phyloP scores from a whole-genome alignment of 2,113 vertebrate genomes.

The Eleginops maclovinus region DNA sequence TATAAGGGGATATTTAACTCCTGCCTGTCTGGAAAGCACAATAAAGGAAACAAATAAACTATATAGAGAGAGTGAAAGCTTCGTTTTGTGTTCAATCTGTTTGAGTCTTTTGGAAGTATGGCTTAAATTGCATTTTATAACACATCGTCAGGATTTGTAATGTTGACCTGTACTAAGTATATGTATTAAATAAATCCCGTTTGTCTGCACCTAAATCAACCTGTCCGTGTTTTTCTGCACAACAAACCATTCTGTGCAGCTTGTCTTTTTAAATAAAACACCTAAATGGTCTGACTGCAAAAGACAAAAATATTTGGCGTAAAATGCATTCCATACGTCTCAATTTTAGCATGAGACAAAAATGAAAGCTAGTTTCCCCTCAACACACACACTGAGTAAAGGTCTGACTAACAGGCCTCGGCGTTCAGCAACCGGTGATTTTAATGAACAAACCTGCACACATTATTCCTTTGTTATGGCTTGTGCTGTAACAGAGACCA shows the following conservation, averaged over 20 bases:
- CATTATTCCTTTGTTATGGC: conserved; percentile 33
- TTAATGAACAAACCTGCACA: conserved; percentile 34
- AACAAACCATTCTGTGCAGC: neutral
- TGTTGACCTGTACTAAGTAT: too few species aligned
- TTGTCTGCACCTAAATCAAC: too few species aligned
- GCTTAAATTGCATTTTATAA: neutral
- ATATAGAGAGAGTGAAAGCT: neutral
- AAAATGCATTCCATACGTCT: neutral
- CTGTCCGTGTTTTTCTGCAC: too few species aligned
- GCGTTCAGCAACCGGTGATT: conserved; percentile 15
- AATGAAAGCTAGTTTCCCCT: neutral
- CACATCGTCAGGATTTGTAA: too few species aligned
- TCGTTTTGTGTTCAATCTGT: neutral
- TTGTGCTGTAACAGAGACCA: conserved; percentile 29
- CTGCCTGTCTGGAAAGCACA: neutral
- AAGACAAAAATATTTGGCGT: neutral
- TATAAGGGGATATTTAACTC: conserved; percentile 6
- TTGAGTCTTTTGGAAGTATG: neutral
- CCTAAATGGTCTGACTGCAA: neutral
- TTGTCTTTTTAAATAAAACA: neutral
- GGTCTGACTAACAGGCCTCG: neutral
- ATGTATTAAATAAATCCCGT: too few species aligned
- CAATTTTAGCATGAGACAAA: neutral
- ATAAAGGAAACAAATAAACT: neutral
- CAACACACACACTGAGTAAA: neutral